These are phyloP conservation scores for Rhagoletis pomonella DNA, from an alignment of 1,140 invertebrate genomes.

Conservation along the genomic window DNA sequence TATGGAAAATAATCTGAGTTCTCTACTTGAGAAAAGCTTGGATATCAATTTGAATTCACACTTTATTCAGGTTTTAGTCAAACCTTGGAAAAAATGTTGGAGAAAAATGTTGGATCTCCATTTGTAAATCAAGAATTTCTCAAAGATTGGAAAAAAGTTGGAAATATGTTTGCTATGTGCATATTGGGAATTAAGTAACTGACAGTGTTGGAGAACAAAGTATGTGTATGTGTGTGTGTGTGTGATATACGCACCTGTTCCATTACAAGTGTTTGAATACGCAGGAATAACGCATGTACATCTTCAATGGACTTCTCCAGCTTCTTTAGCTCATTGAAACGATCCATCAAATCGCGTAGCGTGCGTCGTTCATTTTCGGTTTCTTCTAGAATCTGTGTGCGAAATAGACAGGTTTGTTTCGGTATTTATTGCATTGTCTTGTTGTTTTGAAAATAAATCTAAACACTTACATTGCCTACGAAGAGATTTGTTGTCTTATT, in stretches of 20 bases:
- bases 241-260: constrained; percentile 62
- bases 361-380: constrained; percentile 71
- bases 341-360: constrained; percentile 69
- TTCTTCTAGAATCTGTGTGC: constrained; percentile 68
- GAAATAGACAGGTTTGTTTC: neutral
- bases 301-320: constrained; percentile 72
- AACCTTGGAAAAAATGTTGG: no score
- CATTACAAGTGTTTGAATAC: constrained; percentile 71
- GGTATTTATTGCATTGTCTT: neutral
- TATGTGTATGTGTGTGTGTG: neutral
- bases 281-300: constrained; percentile 71
- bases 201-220: neutral
- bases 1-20: no score
- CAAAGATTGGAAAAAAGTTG: no score
- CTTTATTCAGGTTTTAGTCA: no score
- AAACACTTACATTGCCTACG: constrained; percentile 70
- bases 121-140: no score
- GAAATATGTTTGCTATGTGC: no score
- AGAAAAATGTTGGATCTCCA: no score
- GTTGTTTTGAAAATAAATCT: neutral
- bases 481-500: constrained; percentile 72
- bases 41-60: no score
- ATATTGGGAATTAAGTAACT: no score
- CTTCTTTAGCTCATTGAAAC: constrained; percentile 70
- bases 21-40: no score